Base-by-base conservation (phyloP, 2,797 vertebrate genomes). In the Podargus strigoides region DNA sequence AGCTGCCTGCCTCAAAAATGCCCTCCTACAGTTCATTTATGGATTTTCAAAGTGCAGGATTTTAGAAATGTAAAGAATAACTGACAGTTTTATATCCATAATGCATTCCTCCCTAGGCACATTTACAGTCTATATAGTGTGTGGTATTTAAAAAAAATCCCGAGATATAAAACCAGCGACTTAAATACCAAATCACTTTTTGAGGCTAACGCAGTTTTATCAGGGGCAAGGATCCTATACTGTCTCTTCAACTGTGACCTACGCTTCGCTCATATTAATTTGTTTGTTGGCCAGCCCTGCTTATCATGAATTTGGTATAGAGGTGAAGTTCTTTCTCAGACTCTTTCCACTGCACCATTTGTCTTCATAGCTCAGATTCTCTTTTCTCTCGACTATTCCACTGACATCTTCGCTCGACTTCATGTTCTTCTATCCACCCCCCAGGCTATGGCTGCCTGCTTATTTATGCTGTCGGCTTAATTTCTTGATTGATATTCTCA, bases 381-480 rank as follows among this genome's bases (percentile, higher is more conserved):
- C 83, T 90, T 72, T 86, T 87, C 83, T 91, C 94, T 87, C 14
- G 0, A 10, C 85, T 95, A n/a, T 77, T 96, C 87, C 92, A 68
- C 90, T 86, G 93, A 81, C 89, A 93, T 92, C 87, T 90, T 91
- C 96, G 34, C 85, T 79, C 77, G 87, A 85, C 85, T 96, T 78
- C 52, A 22, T 93, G 87, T 83, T 94, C 85, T 69, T 24, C 93
- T 36, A 34, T 95, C 95, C 92, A 81, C 69, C 94, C 95, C 92
- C 90, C 63, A 69, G 94, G 95, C 95, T 97, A 96, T 19, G 85
- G 87, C 94, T 95, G 93, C 90, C 95, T 97, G 92, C 92, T 95
- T 97, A 96, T 96, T 97, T 96, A 96, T 96, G 96, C 94, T 96
- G 94, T 92, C 88, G 81, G 93, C 96, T 97, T 97, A 97, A 97